Conservation (phyloP, 2,797 vertebrate genomes). For the Cossypha dichroa region DNA sequence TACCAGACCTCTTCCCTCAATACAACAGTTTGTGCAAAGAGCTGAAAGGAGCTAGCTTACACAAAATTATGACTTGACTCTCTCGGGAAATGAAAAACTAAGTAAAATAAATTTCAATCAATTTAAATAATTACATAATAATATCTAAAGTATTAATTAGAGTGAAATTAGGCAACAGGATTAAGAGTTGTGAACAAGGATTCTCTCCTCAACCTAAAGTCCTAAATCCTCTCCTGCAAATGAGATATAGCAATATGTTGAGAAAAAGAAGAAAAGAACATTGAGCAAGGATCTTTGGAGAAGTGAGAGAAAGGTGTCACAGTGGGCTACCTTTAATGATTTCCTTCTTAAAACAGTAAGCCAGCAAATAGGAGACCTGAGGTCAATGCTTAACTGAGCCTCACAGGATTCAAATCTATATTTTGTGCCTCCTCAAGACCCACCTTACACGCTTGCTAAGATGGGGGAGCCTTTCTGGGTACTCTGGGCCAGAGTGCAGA, state of each 20-base stretch:
- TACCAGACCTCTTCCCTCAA: neutral
- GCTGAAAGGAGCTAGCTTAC: neutral
- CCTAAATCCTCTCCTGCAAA: neutral
- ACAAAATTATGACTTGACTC: neutral
- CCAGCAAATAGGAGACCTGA: neutral
- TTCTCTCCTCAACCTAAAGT: neutral
- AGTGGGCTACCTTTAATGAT: neutral
- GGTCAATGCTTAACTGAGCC: neutral
- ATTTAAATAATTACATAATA: neutral
- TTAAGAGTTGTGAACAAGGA: neutral
- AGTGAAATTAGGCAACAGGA: neutral
- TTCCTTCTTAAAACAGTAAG: neutral
- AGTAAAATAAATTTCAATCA: neutral
- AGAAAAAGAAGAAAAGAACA: neutral
- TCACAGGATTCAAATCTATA: neutral
- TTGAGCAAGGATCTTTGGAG: neutral
- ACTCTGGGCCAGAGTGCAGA: neutral
- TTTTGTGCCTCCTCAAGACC: neutral
- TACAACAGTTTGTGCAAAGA: neutral
- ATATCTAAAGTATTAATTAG: neutral
- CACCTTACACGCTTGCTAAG: neutral
- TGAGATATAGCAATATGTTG: neutral
- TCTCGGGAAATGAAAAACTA: neutral
- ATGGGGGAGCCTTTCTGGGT: neutral
- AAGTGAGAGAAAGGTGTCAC: neutral